These are phyloP conservation scores for Macaca nemestrina DNA, from an alignment of 2,113 vertebrate genomes.

Conservation along the genomic window DNA sequence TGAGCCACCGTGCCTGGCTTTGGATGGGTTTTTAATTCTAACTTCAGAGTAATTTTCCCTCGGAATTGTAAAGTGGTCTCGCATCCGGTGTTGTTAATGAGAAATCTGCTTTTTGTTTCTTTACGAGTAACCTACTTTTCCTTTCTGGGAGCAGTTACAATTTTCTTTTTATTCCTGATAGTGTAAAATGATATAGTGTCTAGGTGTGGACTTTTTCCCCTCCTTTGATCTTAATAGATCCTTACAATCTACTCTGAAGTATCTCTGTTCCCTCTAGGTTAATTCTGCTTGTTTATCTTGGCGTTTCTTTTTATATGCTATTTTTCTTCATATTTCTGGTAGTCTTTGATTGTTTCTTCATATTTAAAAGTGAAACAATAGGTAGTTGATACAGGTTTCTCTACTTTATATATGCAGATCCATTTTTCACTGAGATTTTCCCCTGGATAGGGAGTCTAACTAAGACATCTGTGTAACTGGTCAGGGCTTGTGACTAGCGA, in stretches of 20 bases:
- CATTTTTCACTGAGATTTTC: background rate
- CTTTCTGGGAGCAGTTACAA: background rate
- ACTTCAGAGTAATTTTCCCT: conserved; percentile 41
- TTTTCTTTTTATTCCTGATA: conserved; percentile 18
- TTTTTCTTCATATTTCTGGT: background rate
- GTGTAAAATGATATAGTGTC: background rate
- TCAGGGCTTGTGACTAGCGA: background rate
- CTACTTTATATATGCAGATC: background rate
- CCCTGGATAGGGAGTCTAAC: background rate
- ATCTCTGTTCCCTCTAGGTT: conserved; percentile 8
- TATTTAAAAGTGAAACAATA: conserved; percentile 46
- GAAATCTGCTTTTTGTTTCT: conserved; percentile 47
- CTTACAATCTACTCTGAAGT: background rate
- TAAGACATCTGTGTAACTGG: background rate
- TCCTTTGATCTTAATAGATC: background rate
- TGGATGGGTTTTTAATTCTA: conserved; percentile 43
- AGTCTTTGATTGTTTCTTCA: background rate
- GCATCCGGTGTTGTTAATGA: conserved; percentile 2
- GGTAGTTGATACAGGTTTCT: background rate
- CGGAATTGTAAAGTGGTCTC: conserved; percentile 3
- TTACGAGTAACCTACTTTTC: conserved; percentile 23
- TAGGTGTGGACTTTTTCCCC: background rate
- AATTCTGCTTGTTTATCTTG: conserved; percentile 12
- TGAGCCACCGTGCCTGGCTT: background rate
- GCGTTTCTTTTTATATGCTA: background rate